Percentiles rank a stretch among this genome's conserved stretches.
These are phyloP conservation scores for Philhelius pedissequus DNA, from an alignment of 2,888 invertebrate species.

Conservation along the genomic window DNA sequence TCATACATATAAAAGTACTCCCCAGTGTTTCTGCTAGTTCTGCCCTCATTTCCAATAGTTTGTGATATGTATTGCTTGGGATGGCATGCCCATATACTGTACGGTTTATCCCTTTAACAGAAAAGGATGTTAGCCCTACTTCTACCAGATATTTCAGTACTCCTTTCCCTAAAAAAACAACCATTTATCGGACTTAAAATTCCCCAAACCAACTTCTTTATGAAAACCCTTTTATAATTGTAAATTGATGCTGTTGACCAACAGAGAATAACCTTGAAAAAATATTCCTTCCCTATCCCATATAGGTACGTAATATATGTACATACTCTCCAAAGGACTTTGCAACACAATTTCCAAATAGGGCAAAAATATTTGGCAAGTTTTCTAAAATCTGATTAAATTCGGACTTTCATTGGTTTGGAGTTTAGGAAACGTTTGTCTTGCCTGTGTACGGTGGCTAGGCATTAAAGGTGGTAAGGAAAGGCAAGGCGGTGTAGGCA, in stretches of 20 bases:
- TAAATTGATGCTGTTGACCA: too few relatives aligned
- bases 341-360: neutral
- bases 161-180: neutral
- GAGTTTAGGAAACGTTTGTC: neutral
- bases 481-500: neutral
- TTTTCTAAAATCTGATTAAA: slow-evolving; percentile 50
- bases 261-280: neutral
- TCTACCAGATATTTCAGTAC: too few relatives aligned
- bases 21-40: too few relatives aligned
- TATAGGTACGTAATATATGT: neutral
- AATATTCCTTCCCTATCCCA: neutral
- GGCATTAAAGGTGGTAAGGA: too few relatives aligned
- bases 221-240: neutral
- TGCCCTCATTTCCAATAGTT: too few relatives aligned
- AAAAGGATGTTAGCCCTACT: too few relatives aligned
- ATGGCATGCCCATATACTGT: too few relatives aligned
- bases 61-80: too few relatives aligned
- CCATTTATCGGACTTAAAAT: too few relatives aligned
- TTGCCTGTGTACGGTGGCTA: neutral
- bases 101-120: too few relatives aligned
- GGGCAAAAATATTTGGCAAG: slow-evolving; percentile 1
- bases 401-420: slow-evolving; percentile 36
- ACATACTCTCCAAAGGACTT: neutral
- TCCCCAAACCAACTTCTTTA: neutral
- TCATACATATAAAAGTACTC: too few relatives aligned